Conservation (phyloP, 2,888 invertebrate genomes). For the Drosophila cognata region DNA sequence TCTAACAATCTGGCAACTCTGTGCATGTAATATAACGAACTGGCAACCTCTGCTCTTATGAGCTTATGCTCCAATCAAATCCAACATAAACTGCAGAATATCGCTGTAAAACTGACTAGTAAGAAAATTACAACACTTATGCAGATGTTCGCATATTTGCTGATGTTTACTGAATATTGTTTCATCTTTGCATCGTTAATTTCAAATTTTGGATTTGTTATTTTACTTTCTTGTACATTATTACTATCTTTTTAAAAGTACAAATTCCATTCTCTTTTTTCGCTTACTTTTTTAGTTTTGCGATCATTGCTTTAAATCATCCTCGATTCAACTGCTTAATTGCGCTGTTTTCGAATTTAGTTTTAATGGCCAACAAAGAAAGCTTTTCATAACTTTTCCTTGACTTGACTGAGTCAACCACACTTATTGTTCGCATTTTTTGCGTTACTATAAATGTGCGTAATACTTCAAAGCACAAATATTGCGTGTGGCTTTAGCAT, state of each 20-base stretch:
- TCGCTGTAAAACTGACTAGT: too few species aligned
- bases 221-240: background rate
- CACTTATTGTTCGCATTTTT: background rate
- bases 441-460: conserved; percentile 1
- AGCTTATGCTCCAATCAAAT: too few species aligned
- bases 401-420: too few species aligned
- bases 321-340: background rate
- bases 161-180: too few species aligned
- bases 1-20: too few species aligned
- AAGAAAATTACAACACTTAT: too few species aligned
- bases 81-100: too few species aligned
- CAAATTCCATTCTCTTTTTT: too few species aligned
- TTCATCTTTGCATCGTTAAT: background rate
- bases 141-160: too few species aligned
- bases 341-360: conserved; percentile 19
- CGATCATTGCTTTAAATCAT: background rate
- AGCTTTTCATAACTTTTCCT: background rate
- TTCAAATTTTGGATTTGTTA: background rate
- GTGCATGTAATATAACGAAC: too few species aligned
- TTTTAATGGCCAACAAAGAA: conserved; percentile 32
- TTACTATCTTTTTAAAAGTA: too few species aligned
- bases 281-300: background rate
- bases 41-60: too few species aligned
- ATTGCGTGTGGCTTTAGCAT: conserved; percentile 63
- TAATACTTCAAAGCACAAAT: conserved; percentile 18